A percentile compares a stretch with the other conserved stretches of the same genome.
Evolutionary conservation across 2,888 invertebrate genomes (phyloP).

Genomic region (Caenorhabditis panamensis): DNA sequence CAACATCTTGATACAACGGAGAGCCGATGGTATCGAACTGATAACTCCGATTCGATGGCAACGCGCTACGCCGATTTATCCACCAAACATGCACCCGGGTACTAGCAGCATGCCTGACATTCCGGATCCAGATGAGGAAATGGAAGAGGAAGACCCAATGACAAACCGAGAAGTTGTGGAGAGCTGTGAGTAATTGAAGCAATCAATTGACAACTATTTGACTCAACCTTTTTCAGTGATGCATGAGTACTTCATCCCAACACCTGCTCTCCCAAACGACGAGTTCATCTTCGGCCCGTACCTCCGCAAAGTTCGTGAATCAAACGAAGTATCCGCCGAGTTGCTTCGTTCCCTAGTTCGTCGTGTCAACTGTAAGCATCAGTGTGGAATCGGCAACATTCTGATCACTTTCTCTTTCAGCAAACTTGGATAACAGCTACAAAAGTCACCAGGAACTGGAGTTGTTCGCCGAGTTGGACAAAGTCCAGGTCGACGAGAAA

Average conservation of each 20-base stretch:
- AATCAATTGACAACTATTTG: too few relatives aligned
- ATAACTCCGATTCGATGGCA: conserved; percentile 42
- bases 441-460: conserved; percentile 44
- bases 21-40: conserved; percentile 34
- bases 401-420: conserved; percentile 16
- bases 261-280: conserved; percentile 20
- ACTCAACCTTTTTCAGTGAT: conserved; percentile 35
- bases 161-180: conserved; percentile 22
- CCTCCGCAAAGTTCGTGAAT: conserved; percentile 19
- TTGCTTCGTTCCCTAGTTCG: conserved; percentile 27
- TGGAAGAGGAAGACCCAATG: conserved; percentile 28
- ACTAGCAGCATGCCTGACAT: neutral
- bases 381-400: neutral
- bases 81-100: neutral
- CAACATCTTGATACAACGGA: conserved; percentile 25
- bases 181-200: conserved; percentile 20
- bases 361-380: conserved; percentile 38
- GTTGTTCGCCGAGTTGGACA: conserved; percentile 41
- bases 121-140: conserved; percentile 9
- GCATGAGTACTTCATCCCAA: conserved; percentile 44
- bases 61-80: conserved; percentile 14
- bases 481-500: conserved; percentile 40
- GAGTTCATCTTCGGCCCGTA: conserved; percentile 46
- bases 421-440: conserved; percentile 53
- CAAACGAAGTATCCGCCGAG: conserved; percentile 8